Base-by-base conservation (phyloP, 2,113 vertebrate species). In the Datnioides undecimradiatus region DNA sequence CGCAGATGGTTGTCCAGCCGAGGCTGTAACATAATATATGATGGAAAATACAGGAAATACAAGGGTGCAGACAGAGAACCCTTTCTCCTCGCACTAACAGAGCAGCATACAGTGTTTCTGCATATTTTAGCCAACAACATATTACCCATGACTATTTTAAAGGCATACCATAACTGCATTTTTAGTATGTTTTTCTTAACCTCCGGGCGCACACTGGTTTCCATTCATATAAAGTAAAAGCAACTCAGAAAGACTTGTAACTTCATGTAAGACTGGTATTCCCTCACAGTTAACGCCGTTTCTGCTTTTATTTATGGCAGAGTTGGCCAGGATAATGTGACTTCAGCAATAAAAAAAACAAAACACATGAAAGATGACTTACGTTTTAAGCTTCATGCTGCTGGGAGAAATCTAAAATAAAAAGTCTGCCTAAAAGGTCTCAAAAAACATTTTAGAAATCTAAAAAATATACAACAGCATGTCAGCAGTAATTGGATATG, bases 101-200 rank as follows among this genome's bases (percentile, higher is more conserved):
- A 69, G 33, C n/a, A 55, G 38, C 52, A 55, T 13, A 27, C 27
- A 64, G 73, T 59, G 69, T 76, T 73, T 77, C 45, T 62, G 75
- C 55, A 40, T 11, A 31, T 80, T 82, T 77, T 73, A 78, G 75
- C 41, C 45, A 73, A 69, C 68, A 54, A 59, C 17, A 48, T 14
- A 49, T 48, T n/a, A 36, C 14, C 25, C 29, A n/a, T 48, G 21
- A 64, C n/a, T 19, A 68, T 55, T 78, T 70, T 34, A n/a, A 55
- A 63, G 14, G 60, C 45, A 29, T 51, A 52, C 11, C 8, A 41
- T 43, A 51, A 54, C 25, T 49, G 69, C n/a, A 4, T 45, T 33
- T 55, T 55, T 31, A 27, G n/a, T 12, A 33, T 29, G 34, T 70
- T 73, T 77, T 69, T 49, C 34, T 6, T 23, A 60, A 9, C 36